These are phyloP conservation scores for Eudorcas thomsonii DNA, from an alignment of 2,113 vertebrate genomes.

Conservation along the genomic window DNA sequence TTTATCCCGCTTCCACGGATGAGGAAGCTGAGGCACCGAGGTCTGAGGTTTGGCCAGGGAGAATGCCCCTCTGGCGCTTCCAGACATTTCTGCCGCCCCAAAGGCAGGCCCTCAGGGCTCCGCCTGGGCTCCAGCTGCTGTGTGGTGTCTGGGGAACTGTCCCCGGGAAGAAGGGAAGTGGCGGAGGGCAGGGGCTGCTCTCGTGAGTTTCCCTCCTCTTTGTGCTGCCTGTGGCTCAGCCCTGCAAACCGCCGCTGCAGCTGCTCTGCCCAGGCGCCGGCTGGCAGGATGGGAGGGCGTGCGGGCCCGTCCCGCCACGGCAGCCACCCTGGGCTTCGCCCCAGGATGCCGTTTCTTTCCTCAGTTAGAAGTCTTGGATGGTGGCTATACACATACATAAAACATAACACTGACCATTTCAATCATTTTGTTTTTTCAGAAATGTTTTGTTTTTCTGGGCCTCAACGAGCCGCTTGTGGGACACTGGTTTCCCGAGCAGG, in stretches of 20 bases:
- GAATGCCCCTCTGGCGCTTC: not conserved
- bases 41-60: not conserved
- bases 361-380: not conserved
- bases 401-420: not conserved
- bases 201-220: not conserved
- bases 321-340: fast-evolving
- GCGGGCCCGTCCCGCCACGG: fast-evolving
- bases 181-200: not conserved
- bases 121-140: not conserved
- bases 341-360: not conserved
- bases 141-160: not conserved
- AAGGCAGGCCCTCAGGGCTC: no score
- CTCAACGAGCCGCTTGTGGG: not conserved
- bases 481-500: not conserved
- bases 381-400: not conserved
- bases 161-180: not conserved
- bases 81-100: not conserved
- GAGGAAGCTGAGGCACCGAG: not conserved
- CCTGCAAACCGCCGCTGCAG: fast-evolving
- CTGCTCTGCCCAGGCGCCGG: not conserved
- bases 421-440: not conserved
- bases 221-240: not conserved
- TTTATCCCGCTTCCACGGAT: not conserved
- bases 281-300: not conserved
- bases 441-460: not conserved